These are phyloP conservation scores for Musca vetustissima DNA, from an alignment of 1,140 invertebrate genomes.

Conservation along the genomic window DNA sequence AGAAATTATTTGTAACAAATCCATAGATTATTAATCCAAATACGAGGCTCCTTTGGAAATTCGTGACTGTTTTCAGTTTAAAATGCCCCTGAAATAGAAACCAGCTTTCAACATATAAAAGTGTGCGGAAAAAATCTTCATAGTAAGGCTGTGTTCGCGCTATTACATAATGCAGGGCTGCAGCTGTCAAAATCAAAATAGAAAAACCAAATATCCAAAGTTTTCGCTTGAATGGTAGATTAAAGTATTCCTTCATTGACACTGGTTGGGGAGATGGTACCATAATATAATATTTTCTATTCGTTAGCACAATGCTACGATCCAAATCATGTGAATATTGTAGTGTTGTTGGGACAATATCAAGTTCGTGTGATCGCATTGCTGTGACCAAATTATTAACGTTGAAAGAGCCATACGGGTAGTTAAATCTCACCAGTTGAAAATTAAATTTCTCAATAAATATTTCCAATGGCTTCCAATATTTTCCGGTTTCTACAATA, in stretches of 20 bases:
- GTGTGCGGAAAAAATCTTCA: background rate
- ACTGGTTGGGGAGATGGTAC: background rate
- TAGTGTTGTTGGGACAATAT: background rate
- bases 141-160: too few species aligned
- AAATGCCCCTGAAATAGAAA: background rate
- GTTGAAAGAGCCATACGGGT: background rate
- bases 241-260: background rate
- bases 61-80: background rate
- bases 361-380: background rate
- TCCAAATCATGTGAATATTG: background rate
- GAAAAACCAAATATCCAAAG: background rate
- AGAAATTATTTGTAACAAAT: background rate
- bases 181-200: too few species aligned
- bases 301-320: background rate
- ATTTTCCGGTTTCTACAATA: background rate
- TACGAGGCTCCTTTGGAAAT: background rate
- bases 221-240: background rate
- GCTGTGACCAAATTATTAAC: background rate
- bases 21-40: background rate
- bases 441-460: conserved; percentile 15
- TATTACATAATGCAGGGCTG: too few species aligned
- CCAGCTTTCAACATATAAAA: background rate
- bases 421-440: background rate
- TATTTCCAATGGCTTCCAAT: background rate
- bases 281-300: background rate